Evolutionary conservation across 2,113 vertebrate species (phyloP).

Genomic region (Catharus fuscescens): DNA sequence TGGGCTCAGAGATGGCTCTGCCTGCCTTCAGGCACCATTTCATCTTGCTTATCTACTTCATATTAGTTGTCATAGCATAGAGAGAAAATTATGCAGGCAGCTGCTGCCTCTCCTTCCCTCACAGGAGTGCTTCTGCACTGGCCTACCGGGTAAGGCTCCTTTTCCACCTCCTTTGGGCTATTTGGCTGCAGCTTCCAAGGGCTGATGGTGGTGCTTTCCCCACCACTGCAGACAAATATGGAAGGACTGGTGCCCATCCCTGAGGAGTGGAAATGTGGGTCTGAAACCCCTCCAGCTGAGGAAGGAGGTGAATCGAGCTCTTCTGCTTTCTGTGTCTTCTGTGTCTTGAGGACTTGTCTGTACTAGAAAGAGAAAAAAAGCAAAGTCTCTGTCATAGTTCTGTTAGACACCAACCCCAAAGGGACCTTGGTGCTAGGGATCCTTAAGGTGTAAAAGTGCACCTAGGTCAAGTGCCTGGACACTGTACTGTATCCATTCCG

Average conservation of each 20-base stretch:
- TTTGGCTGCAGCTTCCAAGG: not conserved
- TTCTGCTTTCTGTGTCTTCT: not conserved
- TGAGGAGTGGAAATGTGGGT: rapidly evolving
- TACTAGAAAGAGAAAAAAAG: not conserved
- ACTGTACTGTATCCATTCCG: not conserved
- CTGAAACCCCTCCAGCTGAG: not conserved
- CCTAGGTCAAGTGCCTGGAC: not conserved
- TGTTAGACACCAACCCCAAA: not conserved
- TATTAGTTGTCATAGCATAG: not conserved
- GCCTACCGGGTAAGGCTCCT: not conserved
- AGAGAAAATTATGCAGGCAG: not conserved
- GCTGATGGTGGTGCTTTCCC: not conserved
- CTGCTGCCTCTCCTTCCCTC: not conserved
- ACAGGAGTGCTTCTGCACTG: rapidly evolving
- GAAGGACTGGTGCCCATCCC: not conserved
- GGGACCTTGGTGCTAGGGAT: not conserved
- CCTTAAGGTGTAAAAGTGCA: not conserved
- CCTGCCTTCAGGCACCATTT: not conserved
- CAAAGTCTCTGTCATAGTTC: not conserved
- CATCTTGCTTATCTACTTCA: not conserved
- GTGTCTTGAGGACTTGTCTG: not conserved
- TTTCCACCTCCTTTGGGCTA: not conserved
- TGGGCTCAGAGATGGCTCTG: rapidly evolving
- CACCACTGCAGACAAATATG: rapidly evolving
- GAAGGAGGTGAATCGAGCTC: not conserved